These are phyloP conservation scores for Ondatra zibethicus DNA, from an alignment of 2,113 vertebrate genomes.

Conservation along the genomic window DNA sequence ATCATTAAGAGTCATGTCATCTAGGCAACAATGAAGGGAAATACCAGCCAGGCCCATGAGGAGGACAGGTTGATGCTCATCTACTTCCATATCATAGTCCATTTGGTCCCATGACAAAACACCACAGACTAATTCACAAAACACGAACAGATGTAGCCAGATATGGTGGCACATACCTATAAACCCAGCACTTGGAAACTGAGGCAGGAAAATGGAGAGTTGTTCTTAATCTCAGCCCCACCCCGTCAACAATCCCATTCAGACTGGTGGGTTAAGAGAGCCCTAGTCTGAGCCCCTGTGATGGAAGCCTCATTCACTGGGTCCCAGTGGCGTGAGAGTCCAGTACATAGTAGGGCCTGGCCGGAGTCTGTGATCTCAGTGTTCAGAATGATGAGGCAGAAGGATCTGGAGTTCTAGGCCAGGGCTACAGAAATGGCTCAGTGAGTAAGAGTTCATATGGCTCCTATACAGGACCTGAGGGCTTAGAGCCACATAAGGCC, in stretches of 20 bases:
- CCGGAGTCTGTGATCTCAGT: neutral
- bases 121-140: neutral
- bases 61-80: neutral
- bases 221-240: neutral
- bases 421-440: neutral
- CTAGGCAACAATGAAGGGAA: neutral
- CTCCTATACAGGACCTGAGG: neutral
- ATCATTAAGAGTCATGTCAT: neutral
- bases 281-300: neutral
- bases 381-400: too few species aligned
- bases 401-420: neutral
- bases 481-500: neutral
- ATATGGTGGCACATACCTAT: neutral
- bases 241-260: neutral
- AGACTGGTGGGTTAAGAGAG: neutral
- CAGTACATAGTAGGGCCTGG: neutral
- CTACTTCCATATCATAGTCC: neutral
- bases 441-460: neutral
- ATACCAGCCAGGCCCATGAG: neutral
- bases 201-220: neutral
- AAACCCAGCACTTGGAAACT: neutral
- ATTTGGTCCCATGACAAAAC: neutral
- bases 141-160: neutral
- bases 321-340: neutral
- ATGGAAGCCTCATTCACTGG: neutral